Evolutionary conservation across 2,113 vertebrate genomes (phyloP).

Genomic region (Galbula dea): DNA sequence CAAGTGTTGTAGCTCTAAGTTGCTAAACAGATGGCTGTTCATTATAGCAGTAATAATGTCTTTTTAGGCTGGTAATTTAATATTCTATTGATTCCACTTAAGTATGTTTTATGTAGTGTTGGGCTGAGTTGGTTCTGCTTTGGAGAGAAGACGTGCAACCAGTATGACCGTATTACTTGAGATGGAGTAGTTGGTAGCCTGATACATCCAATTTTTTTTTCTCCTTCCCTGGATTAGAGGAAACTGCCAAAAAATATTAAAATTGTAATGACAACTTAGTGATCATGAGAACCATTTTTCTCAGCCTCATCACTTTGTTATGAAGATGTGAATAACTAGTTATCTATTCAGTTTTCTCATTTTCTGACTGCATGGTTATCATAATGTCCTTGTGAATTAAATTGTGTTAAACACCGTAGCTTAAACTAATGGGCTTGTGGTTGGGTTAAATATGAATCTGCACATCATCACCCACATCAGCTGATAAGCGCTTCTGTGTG

Average conservation of each 20-base stretch:
- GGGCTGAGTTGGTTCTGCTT: neutral
- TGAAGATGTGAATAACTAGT: neutral
- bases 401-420: neutral
- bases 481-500: too few species aligned
- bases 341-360: neutral
- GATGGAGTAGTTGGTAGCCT: neutral
- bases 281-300: neutral
- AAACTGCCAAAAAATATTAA: neutral
- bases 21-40: neutral
- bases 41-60: neutral
- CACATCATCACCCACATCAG: rapidly evolving
- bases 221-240: neutral
- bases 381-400: neutral
- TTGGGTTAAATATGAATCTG: neutral
- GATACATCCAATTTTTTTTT: neutral
- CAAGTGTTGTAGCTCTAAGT: neutral
- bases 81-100: neutral
- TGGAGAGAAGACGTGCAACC: neutral
- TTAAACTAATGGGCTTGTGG: neutral
- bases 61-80: neutral
- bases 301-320: neutral
- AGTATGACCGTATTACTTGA: neutral
- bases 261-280: neutral
- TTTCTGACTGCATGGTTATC: neutral
- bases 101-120: constrained; percentile 2